phyloP scores from a whole-genome alignment of 2,888 invertebrate species.

The Netelia melanura region DNA sequence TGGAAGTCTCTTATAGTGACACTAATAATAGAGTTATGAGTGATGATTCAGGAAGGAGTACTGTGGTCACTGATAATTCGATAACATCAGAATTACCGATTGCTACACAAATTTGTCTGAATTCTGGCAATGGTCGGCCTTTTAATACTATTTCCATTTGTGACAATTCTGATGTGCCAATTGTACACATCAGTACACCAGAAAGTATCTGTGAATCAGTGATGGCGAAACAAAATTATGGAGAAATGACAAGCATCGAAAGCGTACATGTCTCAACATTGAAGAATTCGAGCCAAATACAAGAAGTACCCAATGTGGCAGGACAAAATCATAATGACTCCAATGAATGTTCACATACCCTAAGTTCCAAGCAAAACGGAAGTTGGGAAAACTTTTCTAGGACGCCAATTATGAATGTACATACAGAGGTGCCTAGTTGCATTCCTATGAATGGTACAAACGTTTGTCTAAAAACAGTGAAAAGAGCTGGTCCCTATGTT shows the following conservation, averaged over 20 bases:
- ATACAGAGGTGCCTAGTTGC: slow-evolving; percentile 80
- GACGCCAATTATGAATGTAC: slow-evolving; percentile 56
- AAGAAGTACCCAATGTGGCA: slow-evolving; percentile 63
- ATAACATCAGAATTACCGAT: slow-evolving; percentile 41
- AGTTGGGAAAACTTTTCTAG: slow-evolving; percentile 64
- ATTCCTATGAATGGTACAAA: slow-evolving; percentile 86
- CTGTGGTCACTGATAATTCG: slow-evolving; percentile 1
- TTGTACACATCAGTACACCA: slow-evolving; percentile 39
- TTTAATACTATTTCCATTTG: slow-evolving; percentile 54
- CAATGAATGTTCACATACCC: slow-evolving; percentile 33
- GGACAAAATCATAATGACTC: slow-evolving; percentile 13
- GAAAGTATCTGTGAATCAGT: slow-evolving; percentile 51
- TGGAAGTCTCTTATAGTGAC: slow-evolving; percentile 61
- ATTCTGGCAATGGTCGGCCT: slow-evolving; percentile 54
- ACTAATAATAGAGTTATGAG: slow-evolving; percentile 29
- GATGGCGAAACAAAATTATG: slow-evolving; percentile 43
- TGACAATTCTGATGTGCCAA: slow-evolving; percentile 60
- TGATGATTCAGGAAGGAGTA: background rate
- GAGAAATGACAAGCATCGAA: slow-evolving; percentile 24
- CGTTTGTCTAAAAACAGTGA: slow-evolving; percentile 86
- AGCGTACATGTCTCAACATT: slow-evolving; percentile 3
- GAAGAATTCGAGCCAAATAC: slow-evolving; percentile 46
- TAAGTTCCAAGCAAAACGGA: slow-evolving; percentile 24
- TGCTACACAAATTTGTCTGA: slow-evolving; percentile 53
- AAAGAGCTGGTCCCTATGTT: slow-evolving; percentile 89